Conservation (phyloP, 2,888 invertebrate genomes). For the Teinopalpus imperialis region DNA sequence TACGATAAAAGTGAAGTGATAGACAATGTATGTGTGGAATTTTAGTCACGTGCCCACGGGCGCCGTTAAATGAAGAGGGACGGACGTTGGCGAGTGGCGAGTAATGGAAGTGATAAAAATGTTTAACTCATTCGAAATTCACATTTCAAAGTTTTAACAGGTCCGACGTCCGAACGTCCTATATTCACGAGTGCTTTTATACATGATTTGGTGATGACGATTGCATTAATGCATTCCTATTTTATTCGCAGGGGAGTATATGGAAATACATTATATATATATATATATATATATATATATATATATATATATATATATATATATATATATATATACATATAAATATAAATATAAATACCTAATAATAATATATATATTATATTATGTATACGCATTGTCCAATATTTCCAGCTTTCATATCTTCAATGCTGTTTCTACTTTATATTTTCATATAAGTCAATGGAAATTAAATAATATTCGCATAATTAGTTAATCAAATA, state of each 20-base stretch:
- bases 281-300: too few relatives aligned
- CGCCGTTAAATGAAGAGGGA: slow-evolving; percentile 21
- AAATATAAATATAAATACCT: too few relatives aligned
- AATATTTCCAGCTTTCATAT: too few relatives aligned
- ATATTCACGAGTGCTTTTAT: slow-evolving; percentile 5
- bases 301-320: too few relatives aligned
- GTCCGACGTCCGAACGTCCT: slow-evolving; percentile 1
- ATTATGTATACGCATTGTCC: too few relatives aligned
- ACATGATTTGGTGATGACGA: slow-evolving; percentile 4
- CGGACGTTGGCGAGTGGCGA: slow-evolving; percentile 9
- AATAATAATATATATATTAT: too few relatives aligned
- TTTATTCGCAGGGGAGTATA: slow-evolving; percentile 1
- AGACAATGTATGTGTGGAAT: background rate
- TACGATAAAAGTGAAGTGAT: slow-evolving; percentile 3
- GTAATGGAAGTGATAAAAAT: slow-evolving; percentile 18
- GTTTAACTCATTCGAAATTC: slow-evolving; percentile 19
- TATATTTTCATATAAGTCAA: too few relatives aligned
- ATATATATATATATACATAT: too few relatives aligned
- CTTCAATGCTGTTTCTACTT: too few relatives aligned
- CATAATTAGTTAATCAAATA: too few relatives aligned
- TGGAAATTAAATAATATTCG: too few relatives aligned
- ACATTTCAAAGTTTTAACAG: slow-evolving; percentile 8
- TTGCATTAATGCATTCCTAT: slow-evolving; percentile 12
- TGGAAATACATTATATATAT: too few relatives aligned
- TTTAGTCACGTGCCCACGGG: slow-evolving; percentile 14